These are phyloP conservation scores for Gryllus longicercus DNA, from an alignment of 2,888 invertebrate species.

Conservation along the genomic window DNA sequence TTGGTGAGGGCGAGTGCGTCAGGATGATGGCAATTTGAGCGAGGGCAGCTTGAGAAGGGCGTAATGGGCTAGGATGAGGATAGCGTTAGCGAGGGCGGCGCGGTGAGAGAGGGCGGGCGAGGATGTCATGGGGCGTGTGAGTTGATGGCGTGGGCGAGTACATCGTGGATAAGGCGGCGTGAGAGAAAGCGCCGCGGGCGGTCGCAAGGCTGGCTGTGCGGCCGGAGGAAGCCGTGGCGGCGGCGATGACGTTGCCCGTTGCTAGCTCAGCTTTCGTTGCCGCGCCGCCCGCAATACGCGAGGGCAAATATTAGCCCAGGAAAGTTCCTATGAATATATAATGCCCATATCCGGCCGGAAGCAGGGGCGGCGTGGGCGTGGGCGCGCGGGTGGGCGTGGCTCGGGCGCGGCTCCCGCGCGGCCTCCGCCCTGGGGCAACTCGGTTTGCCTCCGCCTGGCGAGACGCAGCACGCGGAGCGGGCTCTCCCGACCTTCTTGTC, in stretches of 20 bases:
- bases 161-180: too few species aligned
- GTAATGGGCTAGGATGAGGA: not conserved
- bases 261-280: not conserved
- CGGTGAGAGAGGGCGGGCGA: not conserved
- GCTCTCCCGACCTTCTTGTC: too few species aligned
- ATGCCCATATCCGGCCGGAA: not conserved
- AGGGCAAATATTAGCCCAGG: not conserved
- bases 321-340: slow-evolving; percentile 17
- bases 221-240: not conserved
- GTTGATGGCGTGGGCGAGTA: not conserved
- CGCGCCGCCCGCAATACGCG: not conserved
- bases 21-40: not conserved
- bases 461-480: too few species aligned
- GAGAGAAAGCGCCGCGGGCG: not conserved
- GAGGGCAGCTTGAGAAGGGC: not conserved
- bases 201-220: not conserved
- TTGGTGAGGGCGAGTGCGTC: not conserved
- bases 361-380: too few species aligned
- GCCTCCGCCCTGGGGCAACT: too few species aligned
- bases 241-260: not conserved
- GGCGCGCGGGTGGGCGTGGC: too few species aligned
- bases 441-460: too few species aligned
- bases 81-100: not conserved
- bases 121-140: not conserved
- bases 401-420: too few species aligned